Conservation (phyloP, 2,113 vertebrate species). For the Ammospiza nelsoni region DNA sequence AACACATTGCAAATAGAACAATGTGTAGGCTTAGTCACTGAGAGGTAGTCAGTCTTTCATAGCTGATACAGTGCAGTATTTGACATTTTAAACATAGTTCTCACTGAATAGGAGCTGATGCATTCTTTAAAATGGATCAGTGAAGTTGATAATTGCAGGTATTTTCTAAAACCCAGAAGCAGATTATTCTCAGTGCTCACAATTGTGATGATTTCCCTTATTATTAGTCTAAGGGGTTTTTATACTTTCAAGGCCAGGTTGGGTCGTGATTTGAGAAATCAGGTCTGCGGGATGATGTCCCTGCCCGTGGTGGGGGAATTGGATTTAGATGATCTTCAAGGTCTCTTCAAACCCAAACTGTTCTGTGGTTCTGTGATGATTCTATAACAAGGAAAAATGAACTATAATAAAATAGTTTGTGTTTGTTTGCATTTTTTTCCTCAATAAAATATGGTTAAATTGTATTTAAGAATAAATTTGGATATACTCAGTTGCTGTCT, state of each 20-base stretch:
- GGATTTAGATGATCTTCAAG: background rate
- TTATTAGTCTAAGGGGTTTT: background rate
- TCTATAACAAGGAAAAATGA: background rate
- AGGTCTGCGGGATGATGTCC: background rate
- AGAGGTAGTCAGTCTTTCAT: background rate
- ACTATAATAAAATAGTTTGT: background rate
- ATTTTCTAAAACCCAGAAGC: background rate
- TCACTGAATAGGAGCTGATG: background rate
- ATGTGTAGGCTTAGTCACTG: background rate
- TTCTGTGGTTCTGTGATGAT: background rate
- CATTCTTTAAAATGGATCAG: background rate
- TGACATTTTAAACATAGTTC: background rate
- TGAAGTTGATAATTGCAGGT: background rate
- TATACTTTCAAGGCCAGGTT: background rate
- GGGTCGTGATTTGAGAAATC: background rate
- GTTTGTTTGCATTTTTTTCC: background rate
- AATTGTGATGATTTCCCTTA: background rate
- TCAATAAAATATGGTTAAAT: background rate
- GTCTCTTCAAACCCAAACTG: background rate
- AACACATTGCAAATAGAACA: background rate
- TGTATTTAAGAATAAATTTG: background rate
- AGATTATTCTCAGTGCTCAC: background rate
- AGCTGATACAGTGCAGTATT: background rate
- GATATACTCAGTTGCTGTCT: background rate
- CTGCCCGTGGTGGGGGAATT: background rate